Evolutionary conservation across 2,797 vertebrate species (phyloP), one percentile per base, ranked within the genome.

Genomic region (Peromyscus nudipes): DNA sequence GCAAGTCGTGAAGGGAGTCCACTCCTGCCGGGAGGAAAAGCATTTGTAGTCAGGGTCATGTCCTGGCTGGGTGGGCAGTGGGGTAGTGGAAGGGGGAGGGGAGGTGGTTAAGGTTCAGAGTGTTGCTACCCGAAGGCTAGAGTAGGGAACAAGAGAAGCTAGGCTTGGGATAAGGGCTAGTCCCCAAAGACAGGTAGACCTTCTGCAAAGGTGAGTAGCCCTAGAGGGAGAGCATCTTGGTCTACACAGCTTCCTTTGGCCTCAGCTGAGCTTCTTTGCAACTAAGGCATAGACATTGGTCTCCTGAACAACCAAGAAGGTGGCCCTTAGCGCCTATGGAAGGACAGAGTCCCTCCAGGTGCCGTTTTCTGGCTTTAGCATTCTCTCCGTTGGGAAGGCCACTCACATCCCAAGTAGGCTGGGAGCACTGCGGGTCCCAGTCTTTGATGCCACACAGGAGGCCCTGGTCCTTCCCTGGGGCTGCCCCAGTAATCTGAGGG

Each of bases 81-180:
- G 2, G 2, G 34, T 6, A 29, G 52, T 25, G 12, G 25, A 6
- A 27, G 23, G 1, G 5, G 2, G 5, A 49, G 29, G 40, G 34
- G 12, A 12, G 60, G 31, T 4, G 6, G 13, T 49, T 46, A 90
- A 49, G 43, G 43, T 31, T 52, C 6, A 69, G 43, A 55, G 34
- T 31, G n/a, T 13, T n/a, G 65, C 10, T 55, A 4, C 25, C 46
- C 17, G 10, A 80, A 12, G 37, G 34, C 46, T 60, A 43, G 19
- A 31, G 27, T 34, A 13, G n/a, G 34, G 34, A 34, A 55, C 31
- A n/a, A 34, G 65, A 29, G 43, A 49, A 31, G 65, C 43, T 49
- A 73, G 49, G n/a, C 29, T 82, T 69, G 29, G n/a, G 64, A 40
- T 34, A 57, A 40, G 19, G 29, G 3, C 27, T 14, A 73, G 52